Conservation (phyloP, 2,113 vertebrate genomes). For the Thamnophis sirtalis region DNA sequence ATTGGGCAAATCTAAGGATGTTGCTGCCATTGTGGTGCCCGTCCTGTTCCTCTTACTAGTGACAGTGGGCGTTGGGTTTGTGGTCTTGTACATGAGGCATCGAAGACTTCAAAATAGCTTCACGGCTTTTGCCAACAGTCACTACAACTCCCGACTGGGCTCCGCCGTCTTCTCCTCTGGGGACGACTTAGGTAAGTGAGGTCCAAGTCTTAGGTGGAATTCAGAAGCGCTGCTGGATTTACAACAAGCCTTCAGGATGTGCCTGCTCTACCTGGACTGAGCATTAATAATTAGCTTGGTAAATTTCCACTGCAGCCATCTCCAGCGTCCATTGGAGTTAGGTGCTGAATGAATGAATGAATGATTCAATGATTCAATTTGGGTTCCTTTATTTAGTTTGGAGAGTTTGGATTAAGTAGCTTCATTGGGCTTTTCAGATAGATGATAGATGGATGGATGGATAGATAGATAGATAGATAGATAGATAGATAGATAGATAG, state of each 20-base stretch:
- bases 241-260: not conserved
- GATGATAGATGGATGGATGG: too few relatives aligned
- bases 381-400: not conserved
- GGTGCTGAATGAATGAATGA: not conserved
- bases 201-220: not conserved
- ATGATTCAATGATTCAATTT: not conserved
- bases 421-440: not conserved
- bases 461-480: too few relatives aligned
- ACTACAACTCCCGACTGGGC: slow-evolving; percentile 95
- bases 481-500: too few relatives aligned
- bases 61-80: slow-evolving; percentile 78
- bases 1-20: slow-evolving; percentile 68
- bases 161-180: slow-evolving; percentile 95
- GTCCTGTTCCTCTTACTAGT: slow-evolving; percentile 90
- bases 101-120: slow-evolving; percentile 92
- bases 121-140: slow-evolving; percentile 92
- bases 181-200: slow-evolving; percentile 85
- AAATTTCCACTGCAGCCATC: not conserved
- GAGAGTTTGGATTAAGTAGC: not conserved
- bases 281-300: not conserved
- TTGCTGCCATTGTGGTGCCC: slow-evolving; percentile 88
- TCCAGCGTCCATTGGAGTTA: not conserved
- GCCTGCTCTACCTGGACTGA: too few relatives aligned
- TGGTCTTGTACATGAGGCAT: slow-evolving; percentile 85
- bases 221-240: not conserved